Conservation (phyloP, 2,113 vertebrate genomes). For the Pelobates fuscus region DNA sequence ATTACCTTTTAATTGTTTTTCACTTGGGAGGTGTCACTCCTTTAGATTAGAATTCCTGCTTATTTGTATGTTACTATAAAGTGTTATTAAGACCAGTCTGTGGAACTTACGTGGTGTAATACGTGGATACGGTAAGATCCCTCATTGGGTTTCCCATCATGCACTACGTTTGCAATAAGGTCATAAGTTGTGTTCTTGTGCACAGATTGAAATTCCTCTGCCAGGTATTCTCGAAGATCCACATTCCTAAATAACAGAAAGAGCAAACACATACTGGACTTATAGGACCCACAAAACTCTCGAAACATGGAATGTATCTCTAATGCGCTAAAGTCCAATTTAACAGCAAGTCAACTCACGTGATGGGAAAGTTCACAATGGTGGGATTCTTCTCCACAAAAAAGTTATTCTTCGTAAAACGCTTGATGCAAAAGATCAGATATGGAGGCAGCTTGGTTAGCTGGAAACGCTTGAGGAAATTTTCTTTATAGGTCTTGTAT, state of each 20-base stretch:
- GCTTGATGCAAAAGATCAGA: conserved; percentile 97
- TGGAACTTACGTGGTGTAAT: conserved; percentile 88
- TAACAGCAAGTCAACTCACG: conserved; percentile 74
- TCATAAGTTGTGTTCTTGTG: conserved; percentile 89
- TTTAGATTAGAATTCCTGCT: no score
- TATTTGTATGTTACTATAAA: no score
- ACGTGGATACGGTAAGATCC: conserved; percentile 95
- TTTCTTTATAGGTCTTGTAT: conserved; percentile 98
- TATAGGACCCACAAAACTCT: no score
- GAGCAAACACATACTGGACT: neutral
- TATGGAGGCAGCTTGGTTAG: conserved; percentile 91
- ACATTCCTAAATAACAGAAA: conserved; percentile 74
- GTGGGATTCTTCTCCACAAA: conserved; percentile 98
- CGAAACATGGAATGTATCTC: no score
- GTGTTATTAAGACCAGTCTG: no score
- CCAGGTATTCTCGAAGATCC: conserved; percentile 89
- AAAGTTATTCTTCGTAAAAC: conserved; percentile 99
- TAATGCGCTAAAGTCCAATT: no score
- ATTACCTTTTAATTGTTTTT: no score
- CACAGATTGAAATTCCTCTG: conserved; percentile 83
- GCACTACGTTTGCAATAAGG: conserved; percentile 90
- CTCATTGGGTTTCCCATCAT: conserved; percentile 89
- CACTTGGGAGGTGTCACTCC: no score
- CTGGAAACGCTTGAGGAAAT: conserved; percentile 96
- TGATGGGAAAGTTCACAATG: conserved; percentile 97